Evolutionary conservation across 2,113 vertebrate species (phyloP), one percentile per base, ranked within the genome.

Genomic region (Haemorhous mexicanus): DNA sequence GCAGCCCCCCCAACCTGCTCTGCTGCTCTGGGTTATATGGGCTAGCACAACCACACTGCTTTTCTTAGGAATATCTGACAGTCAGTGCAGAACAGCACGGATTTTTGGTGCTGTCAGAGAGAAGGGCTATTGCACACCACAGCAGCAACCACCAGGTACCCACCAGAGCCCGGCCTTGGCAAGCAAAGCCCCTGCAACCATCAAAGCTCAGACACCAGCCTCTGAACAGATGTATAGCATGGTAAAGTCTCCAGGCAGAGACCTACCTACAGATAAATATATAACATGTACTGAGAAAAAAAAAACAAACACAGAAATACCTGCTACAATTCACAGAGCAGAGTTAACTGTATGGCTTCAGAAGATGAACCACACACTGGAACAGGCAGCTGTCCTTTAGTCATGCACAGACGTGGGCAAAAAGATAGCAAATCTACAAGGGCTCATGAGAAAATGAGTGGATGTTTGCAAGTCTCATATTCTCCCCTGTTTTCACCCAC

Each of bases 271-370:
- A 50, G 39, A 37, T 28, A 74, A 70, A 74, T 14, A 73, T 7
- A 0, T 11, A 52, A 52, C 8, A 33, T 0, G 0, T 6, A 26
- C 1, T 2, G 44, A 66, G 22, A 33, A 12, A 2, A 13, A 35
- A 41, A 41, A 41, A 41, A 41, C 39, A 63, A 56, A 11, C 18
- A 11, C 16, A 56, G 50, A 73, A 69, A 8, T 50, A 56, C 20
- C 28, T 47, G 16, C 46, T 66, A 52, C 30, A 21, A 44, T 39
- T 19, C 69, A 21, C n/a, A 53, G 46, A 74, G 55, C 61, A 58
- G 32, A 81, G 23, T 43, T 64, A 61, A 91, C 17, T 18, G 0
- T 28, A 27, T 8, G 10, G n/a, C 61, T 84, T 89, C 46, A 41
- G 44, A 79, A 59, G 67, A 63, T 14, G 30, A 86, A 50, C 19